Percentiles rank a stretch among this genome's conserved stretches.
Conservation (phyloP, 53 echinoderm and acorn worm species). For the Patiria pectinifera region DNA sequence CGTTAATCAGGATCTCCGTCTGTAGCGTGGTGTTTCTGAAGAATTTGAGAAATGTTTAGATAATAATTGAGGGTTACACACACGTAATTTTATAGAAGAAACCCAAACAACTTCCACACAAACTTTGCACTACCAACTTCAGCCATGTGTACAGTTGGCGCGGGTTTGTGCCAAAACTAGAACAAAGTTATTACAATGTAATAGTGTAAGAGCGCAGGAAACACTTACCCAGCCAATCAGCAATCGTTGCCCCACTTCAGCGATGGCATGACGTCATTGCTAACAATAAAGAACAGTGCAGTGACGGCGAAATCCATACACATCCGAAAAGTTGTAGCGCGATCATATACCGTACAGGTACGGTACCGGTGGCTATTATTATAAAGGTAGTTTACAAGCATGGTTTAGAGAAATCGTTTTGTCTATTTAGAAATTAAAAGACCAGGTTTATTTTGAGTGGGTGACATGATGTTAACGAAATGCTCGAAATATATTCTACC, state of each 20-base stretch:
- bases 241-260: conserved; percentile 27
- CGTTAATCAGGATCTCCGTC: conserved; percentile 32
- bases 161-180: conserved; percentile 19
- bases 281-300: conserved; percentile 14
- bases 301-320: background rate
- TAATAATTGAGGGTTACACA: too few species aligned
- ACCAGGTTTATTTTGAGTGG: background rate
- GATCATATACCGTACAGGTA: too few species aligned
- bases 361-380: too few species aligned
- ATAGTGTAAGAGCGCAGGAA: background rate
- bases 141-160: conserved; percentile 29
- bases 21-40: background rate
- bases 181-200: conserved; percentile 35
- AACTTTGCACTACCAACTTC: too few species aligned
- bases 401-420: too few species aligned
- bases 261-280: conserved; percentile 53
- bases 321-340: too few species aligned
- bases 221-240: conserved; percentile 33
- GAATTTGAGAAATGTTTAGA: background rate
- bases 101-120: too few species aligned
- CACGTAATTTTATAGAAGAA: too few species aligned
- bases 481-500: too few species aligned
- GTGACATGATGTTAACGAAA: background rate
- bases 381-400: too few species aligned
- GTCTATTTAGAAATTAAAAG: too few species aligned